Conservation (phyloP, 2,888 invertebrate species). For the Ophion ellenae region DNA sequence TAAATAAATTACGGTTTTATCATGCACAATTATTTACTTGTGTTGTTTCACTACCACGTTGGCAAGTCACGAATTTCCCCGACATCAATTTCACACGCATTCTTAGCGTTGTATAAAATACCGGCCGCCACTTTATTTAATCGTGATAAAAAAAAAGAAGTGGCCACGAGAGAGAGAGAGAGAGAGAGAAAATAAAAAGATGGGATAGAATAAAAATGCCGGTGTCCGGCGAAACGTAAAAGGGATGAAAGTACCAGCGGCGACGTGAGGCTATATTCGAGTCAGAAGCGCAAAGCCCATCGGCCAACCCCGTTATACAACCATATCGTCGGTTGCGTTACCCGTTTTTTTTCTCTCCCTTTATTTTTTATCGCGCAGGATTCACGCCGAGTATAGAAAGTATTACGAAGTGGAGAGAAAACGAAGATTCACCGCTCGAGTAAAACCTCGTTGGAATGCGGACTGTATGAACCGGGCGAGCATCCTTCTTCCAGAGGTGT, state of each 20-base stretch:
- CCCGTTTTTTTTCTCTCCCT: background rate
- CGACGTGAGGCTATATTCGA: constrained; percentile 4
- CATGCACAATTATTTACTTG: background rate
- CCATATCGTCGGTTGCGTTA: constrained; percentile 6
- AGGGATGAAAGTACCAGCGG: constrained; percentile 22
- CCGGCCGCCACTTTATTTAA: constrained; percentile 30
- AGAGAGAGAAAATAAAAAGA: background rate
- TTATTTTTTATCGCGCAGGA: constrained; percentile 7
- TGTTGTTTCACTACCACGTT: background rate
- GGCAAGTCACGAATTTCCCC: background rate
- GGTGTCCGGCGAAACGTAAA: constrained; percentile 1
- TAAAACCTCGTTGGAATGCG: constrained; percentile 26
- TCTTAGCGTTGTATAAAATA: background rate
- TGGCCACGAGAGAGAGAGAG: background rate
- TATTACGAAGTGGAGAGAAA: constrained; percentile 29
- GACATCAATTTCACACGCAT: constrained; percentile 18
- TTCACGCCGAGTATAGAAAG: constrained; percentile 9
- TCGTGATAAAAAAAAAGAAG: constrained; percentile 3
- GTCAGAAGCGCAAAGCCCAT: constrained; percentile 25
- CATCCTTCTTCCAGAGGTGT: constrained; percentile 22
- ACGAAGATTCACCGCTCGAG: constrained; percentile 33
- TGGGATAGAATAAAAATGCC: constrained; percentile 14
- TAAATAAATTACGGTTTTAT: background rate
- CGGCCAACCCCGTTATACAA: background rate
- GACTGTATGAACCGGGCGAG: background rate